phyloP scores from a whole-genome alignment of 1,140 invertebrate species.

The Psilanteris sp. region DNA sequence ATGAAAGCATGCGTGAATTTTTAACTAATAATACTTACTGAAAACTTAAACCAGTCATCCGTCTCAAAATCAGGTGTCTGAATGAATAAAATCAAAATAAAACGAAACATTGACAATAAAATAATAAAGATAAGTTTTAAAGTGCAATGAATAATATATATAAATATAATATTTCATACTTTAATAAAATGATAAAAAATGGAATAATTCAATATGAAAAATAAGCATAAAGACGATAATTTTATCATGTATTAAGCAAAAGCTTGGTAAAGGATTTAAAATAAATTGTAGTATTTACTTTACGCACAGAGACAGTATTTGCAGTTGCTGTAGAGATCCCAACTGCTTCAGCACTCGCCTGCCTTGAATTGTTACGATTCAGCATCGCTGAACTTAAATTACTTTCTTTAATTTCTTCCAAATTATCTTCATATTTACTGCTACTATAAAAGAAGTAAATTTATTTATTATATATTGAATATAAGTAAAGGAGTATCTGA shows the following conservation, averaged over 20 bases:
- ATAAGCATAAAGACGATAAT: too few relatives aligned
- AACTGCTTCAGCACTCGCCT: conserved; percentile 57
- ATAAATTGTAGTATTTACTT: background rate
- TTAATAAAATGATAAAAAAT: background rate
- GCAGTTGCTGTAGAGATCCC: conserved; percentile 27
- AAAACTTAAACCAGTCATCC: conserved; percentile 91
- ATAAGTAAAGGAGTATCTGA: too few relatives aligned
- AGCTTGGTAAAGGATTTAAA: background rate
- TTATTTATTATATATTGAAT: background rate
- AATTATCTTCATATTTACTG: conserved; percentile 87
- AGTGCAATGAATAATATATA: conserved; percentile 10
- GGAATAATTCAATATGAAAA: conserved; percentile 1
- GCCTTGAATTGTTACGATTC: conserved; percentile 70
- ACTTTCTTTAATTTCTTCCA: conserved; percentile 82
- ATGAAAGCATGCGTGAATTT: background rate
- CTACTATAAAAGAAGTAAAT: conserved; percentile 77
- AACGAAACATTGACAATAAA: conserved; percentile 55
- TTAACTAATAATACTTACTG: conserved; percentile 78
- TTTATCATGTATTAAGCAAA: conserved; percentile 7
- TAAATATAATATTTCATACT: too few relatives aligned
- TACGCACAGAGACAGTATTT: conserved; percentile 32
- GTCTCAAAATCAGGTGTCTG: conserved; percentile 95
- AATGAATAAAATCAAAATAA: conserved; percentile 81
- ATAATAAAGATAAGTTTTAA: conserved; percentile 13
- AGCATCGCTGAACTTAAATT: conserved; percentile 73